Evolutionary conservation across 2,797 vertebrate species (phyloP).

Genomic region (Gila robusta): DNA sequence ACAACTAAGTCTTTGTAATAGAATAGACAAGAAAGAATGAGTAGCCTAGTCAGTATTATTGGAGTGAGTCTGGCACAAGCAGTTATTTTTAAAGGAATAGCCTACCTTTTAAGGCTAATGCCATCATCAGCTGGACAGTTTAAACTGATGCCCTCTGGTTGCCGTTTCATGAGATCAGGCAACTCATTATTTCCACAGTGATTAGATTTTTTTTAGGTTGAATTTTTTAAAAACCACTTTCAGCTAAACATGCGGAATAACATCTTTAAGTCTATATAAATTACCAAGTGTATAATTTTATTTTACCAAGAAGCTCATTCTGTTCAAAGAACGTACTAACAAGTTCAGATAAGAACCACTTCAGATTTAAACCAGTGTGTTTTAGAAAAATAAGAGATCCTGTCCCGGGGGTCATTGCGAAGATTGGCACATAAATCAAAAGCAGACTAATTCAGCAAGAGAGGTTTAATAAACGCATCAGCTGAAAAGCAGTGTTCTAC

Average conservation of each 20-base stretch:
- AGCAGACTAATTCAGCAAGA: slow-evolving; percentile 81
- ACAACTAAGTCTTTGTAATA: neutral
- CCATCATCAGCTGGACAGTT: neutral
- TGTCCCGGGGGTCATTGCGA: slow-evolving; percentile 74
- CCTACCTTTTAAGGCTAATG: neutral
- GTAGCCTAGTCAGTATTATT: no score
- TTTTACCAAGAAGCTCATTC: neutral
- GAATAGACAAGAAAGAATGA: neutral
- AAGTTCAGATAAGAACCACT: neutral
- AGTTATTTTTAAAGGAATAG: neutral
- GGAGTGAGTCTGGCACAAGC: neutral
- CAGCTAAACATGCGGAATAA: neutral
- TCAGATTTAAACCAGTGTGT: neutral
- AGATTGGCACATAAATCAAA: slow-evolving; percentile 88
- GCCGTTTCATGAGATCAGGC: neutral
- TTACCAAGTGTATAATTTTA: neutral
- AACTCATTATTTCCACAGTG: neutral
- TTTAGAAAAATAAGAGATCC: slow-evolving; percentile 70
- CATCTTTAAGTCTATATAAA: neutral
- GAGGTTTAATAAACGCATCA: slow-evolving; percentile 90
- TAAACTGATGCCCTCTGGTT: neutral
- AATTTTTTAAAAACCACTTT: neutral
- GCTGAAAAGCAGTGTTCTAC: slow-evolving; percentile 91
- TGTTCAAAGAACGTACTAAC: slow-evolving; percentile 4
- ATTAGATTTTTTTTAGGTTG: neutral